These are phyloP conservation scores for Aphidius colemani DNA, from an alignment of 2,888 invertebrate genomes.

Conservation along the genomic window DNA sequence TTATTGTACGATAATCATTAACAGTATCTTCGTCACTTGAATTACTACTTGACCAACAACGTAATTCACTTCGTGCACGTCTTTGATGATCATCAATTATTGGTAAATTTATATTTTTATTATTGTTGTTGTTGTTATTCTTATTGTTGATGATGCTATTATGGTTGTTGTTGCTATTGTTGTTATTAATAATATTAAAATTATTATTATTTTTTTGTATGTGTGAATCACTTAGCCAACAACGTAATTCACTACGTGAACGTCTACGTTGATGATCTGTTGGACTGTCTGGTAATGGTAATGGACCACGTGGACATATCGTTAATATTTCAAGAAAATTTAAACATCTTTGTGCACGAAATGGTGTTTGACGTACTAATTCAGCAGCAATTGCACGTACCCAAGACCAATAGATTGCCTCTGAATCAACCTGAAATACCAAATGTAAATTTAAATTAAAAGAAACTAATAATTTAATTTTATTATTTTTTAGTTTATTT, in stretches of 20 bases:
- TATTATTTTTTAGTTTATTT: too few relatives aligned
- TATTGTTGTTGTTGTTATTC: neutral
- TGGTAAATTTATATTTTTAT: conserved; percentile 9
- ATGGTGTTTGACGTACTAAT: conserved; percentile 75
- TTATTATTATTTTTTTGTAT: conserved; percentile 34
- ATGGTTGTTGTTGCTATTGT: too few relatives aligned
- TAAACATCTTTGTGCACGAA: conserved; percentile 67
- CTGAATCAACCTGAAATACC: conserved; percentile 69
- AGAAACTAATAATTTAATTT: too few relatives aligned
- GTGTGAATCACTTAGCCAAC: conserved; percentile 50
- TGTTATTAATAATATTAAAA: too few relatives aligned
- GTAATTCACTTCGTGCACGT: conserved; percentile 53
- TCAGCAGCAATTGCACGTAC: conserved; percentile 76
- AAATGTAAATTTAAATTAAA: too few relatives aligned
- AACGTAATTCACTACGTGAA: conserved; percentile 54
- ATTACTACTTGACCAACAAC: conserved; percentile 56
- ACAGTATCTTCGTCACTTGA: conserved; percentile 55
- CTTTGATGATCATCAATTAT: conserved; percentile 49
- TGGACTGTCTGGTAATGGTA: conserved; percentile 63
- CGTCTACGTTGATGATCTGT: conserved; percentile 49
- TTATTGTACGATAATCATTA: conserved; percentile 31
- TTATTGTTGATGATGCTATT: too few relatives aligned
- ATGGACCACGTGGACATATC: conserved; percentile 64
- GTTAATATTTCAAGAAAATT: conserved; percentile 74
- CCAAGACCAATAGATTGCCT: conserved; percentile 74